These are phyloP conservation scores for Enteromius unitaeniatus DNA, from an alignment of 2,797 vertebrate genomes.

Conservation along the genomic window DNA sequence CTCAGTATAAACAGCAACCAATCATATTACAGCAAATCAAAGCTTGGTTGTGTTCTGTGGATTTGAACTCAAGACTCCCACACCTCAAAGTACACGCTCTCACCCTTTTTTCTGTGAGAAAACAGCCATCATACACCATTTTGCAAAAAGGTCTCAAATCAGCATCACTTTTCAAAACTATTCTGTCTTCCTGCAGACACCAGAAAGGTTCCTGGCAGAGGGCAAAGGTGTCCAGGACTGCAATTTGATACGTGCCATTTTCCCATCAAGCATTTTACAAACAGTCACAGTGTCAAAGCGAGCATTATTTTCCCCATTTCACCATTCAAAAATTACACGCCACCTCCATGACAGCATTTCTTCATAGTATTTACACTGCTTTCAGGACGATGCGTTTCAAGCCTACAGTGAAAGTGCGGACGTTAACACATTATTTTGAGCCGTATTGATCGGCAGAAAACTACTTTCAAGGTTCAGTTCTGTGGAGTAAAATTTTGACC, in stretches of 20 bases:
- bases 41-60: neutral
- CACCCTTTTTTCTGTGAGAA: neutral
- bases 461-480: neutral
- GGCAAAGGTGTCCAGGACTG: slow-evolving; percentile 1
- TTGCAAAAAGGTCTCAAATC: slow-evolving; percentile 23
- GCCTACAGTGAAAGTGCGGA: too few species aligned
- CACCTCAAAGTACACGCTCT: neutral
- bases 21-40: neutral
- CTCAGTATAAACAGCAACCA: neutral
- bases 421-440: neutral
- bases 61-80: neutral
- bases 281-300: slow-evolving; percentile 8
- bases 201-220: slow-evolving; percentile 17
- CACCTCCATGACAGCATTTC: neutral
- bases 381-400: neutral
- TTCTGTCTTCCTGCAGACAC: neutral
- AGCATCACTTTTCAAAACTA: slow-evolving; percentile 12
- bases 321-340: neutral
- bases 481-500: neutral
- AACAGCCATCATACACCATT: slow-evolving; percentile 6
- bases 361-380: neutral
- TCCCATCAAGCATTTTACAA: slow-evolving; percentile 12
- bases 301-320: neutral
- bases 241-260: slow-evolving; percentile 22
- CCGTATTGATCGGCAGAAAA: neutral